phyloP scores from a whole-genome alignment of 2,888 invertebrate genomes.

The Polymixis flavicincta region DNA sequence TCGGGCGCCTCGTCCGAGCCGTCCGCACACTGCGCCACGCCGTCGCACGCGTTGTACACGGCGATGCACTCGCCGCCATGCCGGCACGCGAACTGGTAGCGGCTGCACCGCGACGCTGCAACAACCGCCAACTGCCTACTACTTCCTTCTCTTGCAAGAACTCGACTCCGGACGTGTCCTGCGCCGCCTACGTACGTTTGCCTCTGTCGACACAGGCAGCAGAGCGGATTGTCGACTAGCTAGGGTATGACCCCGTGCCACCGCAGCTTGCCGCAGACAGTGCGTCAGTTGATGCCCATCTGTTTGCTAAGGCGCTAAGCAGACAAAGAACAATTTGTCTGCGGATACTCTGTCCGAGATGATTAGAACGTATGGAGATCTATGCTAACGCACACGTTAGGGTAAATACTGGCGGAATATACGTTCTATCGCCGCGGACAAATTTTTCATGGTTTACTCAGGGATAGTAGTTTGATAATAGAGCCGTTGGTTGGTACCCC shows the following conservation, averaged over 20 bases:
- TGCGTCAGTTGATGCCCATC: neutral
- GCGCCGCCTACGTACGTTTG: neutral
- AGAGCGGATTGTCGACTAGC: neutral
- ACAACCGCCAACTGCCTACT: slow-evolving; percentile 2
- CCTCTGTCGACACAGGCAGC: neutral
- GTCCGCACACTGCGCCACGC: slow-evolving; percentile 97
- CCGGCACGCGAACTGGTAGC: slow-evolving; percentile 97
- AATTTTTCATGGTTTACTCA: neutral
- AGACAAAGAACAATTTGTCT: neutral
- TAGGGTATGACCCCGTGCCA: neutral
- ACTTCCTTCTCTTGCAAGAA: neutral
- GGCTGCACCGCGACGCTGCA: slow-evolving; percentile 92
- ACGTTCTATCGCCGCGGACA: neutral
- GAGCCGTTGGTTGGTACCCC: neutral
- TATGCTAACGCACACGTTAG: neutral
- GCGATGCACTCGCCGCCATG: slow-evolving; percentile 97
- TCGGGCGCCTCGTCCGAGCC: slow-evolving; percentile 97
- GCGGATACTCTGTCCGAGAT: neutral
- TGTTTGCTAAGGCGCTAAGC: neutral
- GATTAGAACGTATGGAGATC: neutral
- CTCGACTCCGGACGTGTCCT: neutral
- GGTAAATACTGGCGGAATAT: neutral
- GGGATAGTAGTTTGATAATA: neutral
- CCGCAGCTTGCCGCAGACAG: neutral
- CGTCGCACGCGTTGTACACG: slow-evolving; percentile 98